phyloP scores from a whole-genome alignment of 2,797 vertebrate genomes.

The Myiotriccus ornatus region DNA sequence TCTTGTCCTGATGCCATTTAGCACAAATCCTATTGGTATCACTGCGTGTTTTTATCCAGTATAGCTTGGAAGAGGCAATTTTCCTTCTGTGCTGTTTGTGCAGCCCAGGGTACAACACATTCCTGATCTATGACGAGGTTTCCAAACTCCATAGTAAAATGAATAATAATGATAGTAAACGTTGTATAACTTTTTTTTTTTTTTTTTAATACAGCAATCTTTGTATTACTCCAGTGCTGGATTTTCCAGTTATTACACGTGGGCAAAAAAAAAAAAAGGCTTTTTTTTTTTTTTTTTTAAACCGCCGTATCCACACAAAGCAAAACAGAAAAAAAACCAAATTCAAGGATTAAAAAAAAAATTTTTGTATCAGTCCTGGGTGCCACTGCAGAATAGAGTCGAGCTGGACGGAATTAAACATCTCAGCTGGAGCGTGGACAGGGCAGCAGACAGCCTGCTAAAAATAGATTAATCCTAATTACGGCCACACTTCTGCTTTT shows the following conservation, averaged over 20 bases:
- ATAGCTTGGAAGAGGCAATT: not conserved
- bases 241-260: not conserved
- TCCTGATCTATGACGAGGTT: conserved; percentile 33
- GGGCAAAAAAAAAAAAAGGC: rapidly evolving
- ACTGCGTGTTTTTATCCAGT: rapidly evolving
- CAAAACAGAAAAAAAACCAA: not conserved
- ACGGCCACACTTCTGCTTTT: conserved; percentile 59
- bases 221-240: not conserved
- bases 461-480: conserved; percentile 76
- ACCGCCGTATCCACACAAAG: not conserved
- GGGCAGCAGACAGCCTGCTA: conserved; percentile 66
- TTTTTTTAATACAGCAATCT: not conserved
- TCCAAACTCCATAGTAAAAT: conserved; percentile 21
- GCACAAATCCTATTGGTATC: not conserved
- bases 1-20: not conserved
- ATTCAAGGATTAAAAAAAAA: not conserved
- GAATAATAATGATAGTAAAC: conserved; percentile 52
- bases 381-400: not conserved
- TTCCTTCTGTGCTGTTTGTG: conserved; percentile 27
- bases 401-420: conserved; percentile 48
- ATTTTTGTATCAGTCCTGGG: not conserved
- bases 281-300: not conserved
- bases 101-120: conserved; percentile 21
- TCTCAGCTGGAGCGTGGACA: conserved; percentile 66
- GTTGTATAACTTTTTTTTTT: not conserved